Conservation (phyloP, 2,888 invertebrate species). For the Drosophila peninsularis region DNA sequence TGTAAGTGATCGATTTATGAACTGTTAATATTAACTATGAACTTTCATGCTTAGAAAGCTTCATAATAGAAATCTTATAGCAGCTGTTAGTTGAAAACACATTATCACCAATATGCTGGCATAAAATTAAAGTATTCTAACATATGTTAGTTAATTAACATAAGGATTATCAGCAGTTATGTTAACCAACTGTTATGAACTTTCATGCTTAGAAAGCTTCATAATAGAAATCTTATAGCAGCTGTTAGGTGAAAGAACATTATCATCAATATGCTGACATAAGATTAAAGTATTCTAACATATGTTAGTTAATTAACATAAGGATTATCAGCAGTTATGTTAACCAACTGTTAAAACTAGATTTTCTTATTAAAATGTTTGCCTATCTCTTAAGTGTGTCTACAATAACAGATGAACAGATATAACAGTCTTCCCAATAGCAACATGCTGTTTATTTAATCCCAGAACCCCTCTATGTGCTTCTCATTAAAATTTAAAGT, state of each 20-base stretch:
- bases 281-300: neutral
- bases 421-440: too few relatives aligned
- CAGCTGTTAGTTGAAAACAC: neutral
- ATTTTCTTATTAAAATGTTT: neutral
- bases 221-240: neutral
- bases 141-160: too few relatives aligned
- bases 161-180: too few relatives aligned
- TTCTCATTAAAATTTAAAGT: conserved; percentile 14
- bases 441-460: neutral
- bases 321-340: neutral
- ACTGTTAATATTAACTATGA: neutral
- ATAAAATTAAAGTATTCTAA: neutral
- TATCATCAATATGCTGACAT: neutral
- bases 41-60: neutral
- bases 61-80: neutral
- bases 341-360: neutral
- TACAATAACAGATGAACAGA: too few relatives aligned
- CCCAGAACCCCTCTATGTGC: neutral
- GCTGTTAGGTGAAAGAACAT: neutral
- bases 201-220: neutral
- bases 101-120: neutral
- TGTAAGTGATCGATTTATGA: neutral
- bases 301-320: too few relatives aligned
- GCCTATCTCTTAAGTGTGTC: neutral
- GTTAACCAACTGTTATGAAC: too few relatives aligned